Percentiles rank a stretch among this genome's conserved stretches.
These are phyloP conservation scores for Gopherus evgoodei DNA, from an alignment of 2,113 vertebrate species.

Conservation along the genomic window DNA sequence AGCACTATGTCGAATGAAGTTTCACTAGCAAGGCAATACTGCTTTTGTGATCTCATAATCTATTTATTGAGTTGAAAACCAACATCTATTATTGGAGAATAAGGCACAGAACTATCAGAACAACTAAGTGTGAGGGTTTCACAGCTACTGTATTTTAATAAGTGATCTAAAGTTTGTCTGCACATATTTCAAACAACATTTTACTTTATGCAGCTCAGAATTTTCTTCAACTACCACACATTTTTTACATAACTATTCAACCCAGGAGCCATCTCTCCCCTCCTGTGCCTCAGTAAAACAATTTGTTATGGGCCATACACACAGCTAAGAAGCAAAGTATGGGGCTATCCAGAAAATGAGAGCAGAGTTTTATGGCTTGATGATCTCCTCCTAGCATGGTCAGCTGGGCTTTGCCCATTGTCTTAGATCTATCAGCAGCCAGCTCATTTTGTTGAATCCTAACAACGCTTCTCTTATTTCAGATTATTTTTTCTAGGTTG, in stretches of 20 bases:
- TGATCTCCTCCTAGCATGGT: not conserved
- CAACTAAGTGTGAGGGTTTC: not conserved
- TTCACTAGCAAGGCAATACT: not conserved
- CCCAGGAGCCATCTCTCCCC: not conserved
- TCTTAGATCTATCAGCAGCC: not conserved
- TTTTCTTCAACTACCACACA: slow-evolving; percentile 33
- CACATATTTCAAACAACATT: not conserved
- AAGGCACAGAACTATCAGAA: not conserved
- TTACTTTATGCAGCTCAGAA: slow-evolving; percentile 24
- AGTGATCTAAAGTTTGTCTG: not conserved
- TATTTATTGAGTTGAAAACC: not conserved
- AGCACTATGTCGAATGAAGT: not conserved
- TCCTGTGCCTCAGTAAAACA: slow-evolving; percentile 50
- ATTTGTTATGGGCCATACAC: not conserved
- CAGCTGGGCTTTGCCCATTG: not conserved
- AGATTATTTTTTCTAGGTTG: not conserved
- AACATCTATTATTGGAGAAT: not conserved
- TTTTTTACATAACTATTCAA: slow-evolving; percentile 52
- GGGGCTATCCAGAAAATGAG: not conserved
- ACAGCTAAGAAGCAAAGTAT: not conserved
- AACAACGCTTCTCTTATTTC: not conserved
- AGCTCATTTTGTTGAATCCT: not conserved
- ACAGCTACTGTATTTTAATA: not conserved
- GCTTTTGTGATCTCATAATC: not conserved
- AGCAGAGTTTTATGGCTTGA: not conserved